Evolutionary conservation across 2,113 vertebrate species (phyloP).

Genomic region (Leptobrachium leishanense): DNA sequence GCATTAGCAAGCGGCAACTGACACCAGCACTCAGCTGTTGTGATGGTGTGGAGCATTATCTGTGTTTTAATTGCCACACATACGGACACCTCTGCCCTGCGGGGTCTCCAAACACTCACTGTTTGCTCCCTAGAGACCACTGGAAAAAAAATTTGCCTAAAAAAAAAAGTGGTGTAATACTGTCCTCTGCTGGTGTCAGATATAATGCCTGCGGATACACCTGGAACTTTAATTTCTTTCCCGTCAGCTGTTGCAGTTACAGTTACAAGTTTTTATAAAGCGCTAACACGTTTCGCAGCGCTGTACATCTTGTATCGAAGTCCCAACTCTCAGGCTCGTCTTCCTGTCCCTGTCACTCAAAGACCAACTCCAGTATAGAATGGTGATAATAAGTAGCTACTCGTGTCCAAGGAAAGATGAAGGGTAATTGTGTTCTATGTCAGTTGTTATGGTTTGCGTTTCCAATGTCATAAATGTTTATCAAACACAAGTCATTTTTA

Average conservation of each 20-base stretch:
- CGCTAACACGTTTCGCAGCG: no score
- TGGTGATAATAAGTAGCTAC: neutral
- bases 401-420: neutral
- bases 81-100: conserved; percentile 27
- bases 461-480: neutral
- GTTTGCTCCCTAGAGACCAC: conserved; percentile 3
- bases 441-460: neutral
- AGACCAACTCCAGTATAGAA: neutral
- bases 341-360: conserved; percentile 5
- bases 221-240: neutral
- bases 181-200: conserved; percentile 20
- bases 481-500: neutral
- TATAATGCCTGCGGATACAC: neutral
- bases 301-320: no score
- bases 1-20: neutral
- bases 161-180: neutral
- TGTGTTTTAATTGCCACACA: conserved; percentile 23
- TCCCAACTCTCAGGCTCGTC: neutral
- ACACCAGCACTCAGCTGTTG: neutral
- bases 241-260: neutral
- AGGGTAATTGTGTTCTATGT: neutral
- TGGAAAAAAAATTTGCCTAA: neutral
- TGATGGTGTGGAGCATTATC: conserved; percentile 2
- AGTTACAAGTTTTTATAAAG: no score
- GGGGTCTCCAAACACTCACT: conserved; percentile 22